These are phyloP conservation scores for Trimorus sp. DNA, from an alignment of 2,888 invertebrate genomes.

Conservation along the genomic window DNA sequence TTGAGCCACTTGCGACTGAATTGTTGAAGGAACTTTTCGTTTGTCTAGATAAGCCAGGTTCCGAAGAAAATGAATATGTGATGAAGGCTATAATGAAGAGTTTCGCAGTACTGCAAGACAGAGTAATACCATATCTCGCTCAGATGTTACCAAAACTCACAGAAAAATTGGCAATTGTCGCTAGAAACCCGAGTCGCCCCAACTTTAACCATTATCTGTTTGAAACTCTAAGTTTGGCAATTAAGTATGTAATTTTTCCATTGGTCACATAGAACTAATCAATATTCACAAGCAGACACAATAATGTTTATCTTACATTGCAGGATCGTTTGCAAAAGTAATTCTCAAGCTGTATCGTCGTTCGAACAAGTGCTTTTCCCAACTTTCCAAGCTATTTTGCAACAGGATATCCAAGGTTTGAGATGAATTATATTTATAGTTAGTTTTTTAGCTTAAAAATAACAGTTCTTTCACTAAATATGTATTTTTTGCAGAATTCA, in stretches of 20 bases:
- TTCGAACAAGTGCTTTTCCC: constrained; percentile 97
- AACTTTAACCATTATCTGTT: constrained; percentile 99
- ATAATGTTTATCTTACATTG: constrained; percentile 18
- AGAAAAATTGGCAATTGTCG: constrained; percentile 89
- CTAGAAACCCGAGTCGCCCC: constrained; percentile 97
- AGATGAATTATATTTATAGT: neutral
- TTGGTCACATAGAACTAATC: neutral
- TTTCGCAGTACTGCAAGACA: constrained; percentile 91
- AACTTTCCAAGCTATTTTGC: constrained; percentile 96
- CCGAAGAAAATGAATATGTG: constrained; percentile 97
- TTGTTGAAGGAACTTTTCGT: constrained; percentile 90
- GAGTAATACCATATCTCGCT: constrained; percentile 89
- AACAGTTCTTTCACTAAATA: no score
- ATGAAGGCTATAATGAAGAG: constrained; percentile 99
- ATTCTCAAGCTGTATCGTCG: constrained; percentile 89
- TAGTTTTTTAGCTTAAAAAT: neutral
- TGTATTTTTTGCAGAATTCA: constrained; percentile 92
- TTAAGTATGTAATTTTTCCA: constrained; percentile 85
- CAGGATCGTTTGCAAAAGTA: constrained; percentile 92
- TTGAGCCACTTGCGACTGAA: constrained; percentile 87
- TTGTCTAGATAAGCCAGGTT: constrained; percentile 87
- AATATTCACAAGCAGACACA: neutral
- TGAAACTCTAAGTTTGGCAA: constrained; percentile 94
- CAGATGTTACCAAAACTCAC: constrained; percentile 93
- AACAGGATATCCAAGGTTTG: constrained; percentile 94